Evolutionary conservation across 2,888 invertebrate genomes (phyloP), one percentile per base, ranked within the genome.

Genomic region (Rosalia funebris): DNA sequence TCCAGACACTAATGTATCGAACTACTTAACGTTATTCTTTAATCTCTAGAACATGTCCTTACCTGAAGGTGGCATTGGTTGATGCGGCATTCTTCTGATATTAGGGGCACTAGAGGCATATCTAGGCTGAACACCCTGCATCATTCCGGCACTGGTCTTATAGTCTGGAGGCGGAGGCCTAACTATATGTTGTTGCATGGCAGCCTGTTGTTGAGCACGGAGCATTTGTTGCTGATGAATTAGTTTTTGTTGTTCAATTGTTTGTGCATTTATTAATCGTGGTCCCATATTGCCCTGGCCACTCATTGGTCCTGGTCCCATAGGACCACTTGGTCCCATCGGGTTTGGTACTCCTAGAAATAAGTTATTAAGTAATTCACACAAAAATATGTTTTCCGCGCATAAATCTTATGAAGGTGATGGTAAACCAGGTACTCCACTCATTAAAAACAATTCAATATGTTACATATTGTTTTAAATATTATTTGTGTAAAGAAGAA

Each of bases 111-210:
- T 83, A 32, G 72, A 63, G 15, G 85, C 81, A 72, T 84, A 81
- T 41, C 81, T 70, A 2, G 79, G 77, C 62, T 76, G 78, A 71
- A 78, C 73, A 1, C 76, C 76, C 60, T 80, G 81, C 78, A 74
- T 82, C 81, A 78, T 79, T 2, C 85, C 82, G 83, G 89, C 71
- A 84, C 86, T 75, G 4, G 90, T 87, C 81, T 93, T 93, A 82
- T 94, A 93, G 80, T 93, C 93, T 1, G 93, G 94, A 37, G 93
- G 93, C 15, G 93, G 93, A 19, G 93, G 91, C 52, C 91, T 71
- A 77, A 60, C 58, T 50, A 62, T 79, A 53, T 80, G 80, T 61
- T 77, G 79, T 55, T 59, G 86, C 31, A 84, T 84, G 31, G 82
- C 69, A 85, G 71, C 83, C 87, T 79, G 79, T 36, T 87, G 86